Evolutionary conservation across 1,140 invertebrate genomes (phyloP).

Genomic region (Episyrphus balteatus): DNA sequence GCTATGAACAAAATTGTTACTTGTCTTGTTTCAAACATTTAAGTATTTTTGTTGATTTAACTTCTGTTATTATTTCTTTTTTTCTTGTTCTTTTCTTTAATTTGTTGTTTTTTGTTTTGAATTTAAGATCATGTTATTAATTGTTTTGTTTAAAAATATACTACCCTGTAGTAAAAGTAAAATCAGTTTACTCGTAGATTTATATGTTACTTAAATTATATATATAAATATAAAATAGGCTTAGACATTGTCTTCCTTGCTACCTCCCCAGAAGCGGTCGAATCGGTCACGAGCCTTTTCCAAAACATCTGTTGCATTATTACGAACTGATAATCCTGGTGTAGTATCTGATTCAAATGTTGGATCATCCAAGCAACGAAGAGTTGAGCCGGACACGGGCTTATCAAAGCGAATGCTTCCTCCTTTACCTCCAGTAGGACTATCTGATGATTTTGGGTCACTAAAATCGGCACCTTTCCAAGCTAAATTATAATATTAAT

Average conservation of each 20-base stretch:
- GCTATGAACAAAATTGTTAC: too few species aligned
- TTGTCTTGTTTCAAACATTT: too few species aligned
- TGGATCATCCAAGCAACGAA: slow-evolving; percentile 44
- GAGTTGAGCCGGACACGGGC: slow-evolving; percentile 39
- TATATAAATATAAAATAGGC: background rate
- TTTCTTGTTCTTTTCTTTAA: too few species aligned
- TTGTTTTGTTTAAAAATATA: too few species aligned
- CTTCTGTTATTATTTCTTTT: too few species aligned
- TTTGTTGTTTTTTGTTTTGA: too few species aligned
- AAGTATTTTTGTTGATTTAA: too few species aligned
- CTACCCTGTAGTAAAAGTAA: too few species aligned
- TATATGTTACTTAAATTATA: too few species aligned
- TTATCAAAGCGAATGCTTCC: slow-evolving; percentile 25
- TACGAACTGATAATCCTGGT: slow-evolving; percentile 38
- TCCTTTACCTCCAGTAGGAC: slow-evolving; percentile 1
- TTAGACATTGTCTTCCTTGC: slow-evolving; percentile 35
- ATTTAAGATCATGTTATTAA: too few species aligned
- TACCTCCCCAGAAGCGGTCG: slow-evolving; percentile 73
- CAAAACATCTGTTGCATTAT: slow-evolving; percentile 61
- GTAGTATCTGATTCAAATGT: slow-evolving; percentile 37
- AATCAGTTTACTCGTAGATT: too few species aligned
- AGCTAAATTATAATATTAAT: too few species aligned
- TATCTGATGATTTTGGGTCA: slow-evolving; percentile 17
- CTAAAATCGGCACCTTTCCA: slow-evolving; percentile 21
- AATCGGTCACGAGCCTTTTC: slow-evolving; percentile 73